Conservation (phyloP, 2,797 vertebrate species). For the Sarcoramphus papa region DNA sequence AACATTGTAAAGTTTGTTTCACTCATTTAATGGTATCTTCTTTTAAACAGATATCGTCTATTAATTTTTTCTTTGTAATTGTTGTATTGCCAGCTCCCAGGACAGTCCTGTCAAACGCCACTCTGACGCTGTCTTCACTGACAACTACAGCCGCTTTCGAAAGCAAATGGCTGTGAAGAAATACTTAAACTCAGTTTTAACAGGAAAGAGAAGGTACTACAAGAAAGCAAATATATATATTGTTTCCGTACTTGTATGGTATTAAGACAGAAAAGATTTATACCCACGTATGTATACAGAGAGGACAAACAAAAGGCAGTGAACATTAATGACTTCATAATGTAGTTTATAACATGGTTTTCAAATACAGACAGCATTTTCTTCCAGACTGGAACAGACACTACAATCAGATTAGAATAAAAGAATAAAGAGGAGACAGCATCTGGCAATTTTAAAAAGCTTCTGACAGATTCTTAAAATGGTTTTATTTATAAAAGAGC, state of each 20-base stretch:
- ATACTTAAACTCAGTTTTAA: constrained; percentile 90
- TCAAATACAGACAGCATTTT: neutral
- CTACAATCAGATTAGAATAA: neutral
- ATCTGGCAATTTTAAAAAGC: neutral
- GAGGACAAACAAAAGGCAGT: neutral
- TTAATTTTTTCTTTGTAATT: neutral
- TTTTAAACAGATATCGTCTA: neutral
- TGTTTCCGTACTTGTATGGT: neutral
- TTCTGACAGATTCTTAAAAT: neutral
- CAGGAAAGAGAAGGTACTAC: constrained; percentile 90
- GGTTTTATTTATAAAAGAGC: neutral
- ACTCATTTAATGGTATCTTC: neutral
- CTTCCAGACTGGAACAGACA: neutral
- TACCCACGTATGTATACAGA: neutral
- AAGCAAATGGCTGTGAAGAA: constrained; percentile 98
- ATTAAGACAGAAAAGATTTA: neutral
- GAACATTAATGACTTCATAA: neutral
- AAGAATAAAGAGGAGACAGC: neutral
- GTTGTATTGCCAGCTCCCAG: constrained; percentile 74
- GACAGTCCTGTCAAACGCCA: constrained; percentile 88
- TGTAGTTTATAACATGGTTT: neutral
- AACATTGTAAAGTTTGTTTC: neutral
- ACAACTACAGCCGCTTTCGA: constrained; percentile 94
- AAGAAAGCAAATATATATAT: neutral
- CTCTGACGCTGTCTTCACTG: constrained; percentile 93